These are phyloP conservation scores for Aphrophora alni DNA, from an alignment of 2,888 invertebrate genomes.

Conservation along the genomic window DNA sequence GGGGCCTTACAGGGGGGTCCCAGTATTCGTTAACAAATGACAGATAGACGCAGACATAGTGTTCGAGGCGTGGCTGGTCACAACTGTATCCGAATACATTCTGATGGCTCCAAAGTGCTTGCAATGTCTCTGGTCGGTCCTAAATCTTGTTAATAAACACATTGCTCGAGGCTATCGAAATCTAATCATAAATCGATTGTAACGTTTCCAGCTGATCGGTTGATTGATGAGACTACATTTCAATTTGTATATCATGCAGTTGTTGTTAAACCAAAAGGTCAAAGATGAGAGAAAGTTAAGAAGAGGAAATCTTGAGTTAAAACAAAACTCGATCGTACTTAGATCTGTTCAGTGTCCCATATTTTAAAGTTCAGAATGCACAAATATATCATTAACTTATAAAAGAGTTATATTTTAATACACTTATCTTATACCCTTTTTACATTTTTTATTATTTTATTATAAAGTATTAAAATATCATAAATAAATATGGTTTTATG, in stretches of 20 bases:
- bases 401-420: no score
- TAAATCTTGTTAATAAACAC: not conserved
- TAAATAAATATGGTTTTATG: no score
- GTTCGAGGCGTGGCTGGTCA: not conserved
- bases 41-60: not conserved
- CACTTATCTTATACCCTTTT: no score
- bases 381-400: no score
- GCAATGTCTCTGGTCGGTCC: no score
- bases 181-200: slow-evolving; percentile 3
- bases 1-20: not conserved
- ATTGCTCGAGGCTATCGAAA: not conserved
- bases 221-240: not conserved
- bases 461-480: no score
- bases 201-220: not conserved
- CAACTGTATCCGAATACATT: not conserved
- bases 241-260: slow-evolving; percentile 1
- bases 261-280: not conserved
- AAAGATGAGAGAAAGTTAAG: not conserved
- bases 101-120: no score
- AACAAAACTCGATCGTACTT: not conserved
- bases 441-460: no score
- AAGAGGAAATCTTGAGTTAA: not conserved
- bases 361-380: no score
- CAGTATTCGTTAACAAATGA: not conserved
- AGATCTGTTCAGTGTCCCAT: no score